Conservation (phyloP, 2,113 vertebrate genomes). For the Arvicanthis niloticus region DNA sequence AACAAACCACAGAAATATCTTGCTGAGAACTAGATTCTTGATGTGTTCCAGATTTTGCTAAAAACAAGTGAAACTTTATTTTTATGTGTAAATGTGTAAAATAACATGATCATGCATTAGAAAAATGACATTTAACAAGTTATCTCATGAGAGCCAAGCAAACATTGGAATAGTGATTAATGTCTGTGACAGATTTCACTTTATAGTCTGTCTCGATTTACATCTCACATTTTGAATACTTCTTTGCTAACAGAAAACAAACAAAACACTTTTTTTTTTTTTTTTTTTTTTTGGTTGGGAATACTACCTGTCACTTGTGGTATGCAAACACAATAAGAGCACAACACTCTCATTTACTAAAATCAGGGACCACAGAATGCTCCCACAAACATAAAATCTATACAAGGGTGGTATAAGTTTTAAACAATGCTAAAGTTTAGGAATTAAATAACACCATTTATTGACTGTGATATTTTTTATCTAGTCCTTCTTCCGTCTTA, state of each 20-base stretch:
- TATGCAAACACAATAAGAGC: neutral
- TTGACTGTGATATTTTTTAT: neutral
- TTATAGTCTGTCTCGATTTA: neutral
- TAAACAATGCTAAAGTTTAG: neutral
- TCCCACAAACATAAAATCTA: neutral
- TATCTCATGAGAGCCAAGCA: neutral
- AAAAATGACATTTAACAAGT: neutral
- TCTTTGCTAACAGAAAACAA: neutral
- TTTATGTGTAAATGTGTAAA: neutral
- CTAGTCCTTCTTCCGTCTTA: neutral
- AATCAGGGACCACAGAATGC: neutral
- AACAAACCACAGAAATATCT: neutral
- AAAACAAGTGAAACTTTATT: neutral
- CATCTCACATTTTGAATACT: neutral
- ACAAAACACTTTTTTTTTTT: neutral
- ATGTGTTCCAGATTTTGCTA: neutral
- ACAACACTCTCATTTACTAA: neutral
- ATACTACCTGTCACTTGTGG: rapidly evolving
- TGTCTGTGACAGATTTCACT: neutral
- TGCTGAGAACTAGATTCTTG: neutral
- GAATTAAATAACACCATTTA: neutral
- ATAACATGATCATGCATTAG: neutral
- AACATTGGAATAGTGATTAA: neutral
- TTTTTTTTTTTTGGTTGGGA: neutral
- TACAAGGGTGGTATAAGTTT: neutral